A percentile compares a stretch with the other conserved stretches of the same genome.
Evolutionary conservation across 1,140 invertebrate species (phyloP).

Genomic region (Trissolcus basalis): DNA sequence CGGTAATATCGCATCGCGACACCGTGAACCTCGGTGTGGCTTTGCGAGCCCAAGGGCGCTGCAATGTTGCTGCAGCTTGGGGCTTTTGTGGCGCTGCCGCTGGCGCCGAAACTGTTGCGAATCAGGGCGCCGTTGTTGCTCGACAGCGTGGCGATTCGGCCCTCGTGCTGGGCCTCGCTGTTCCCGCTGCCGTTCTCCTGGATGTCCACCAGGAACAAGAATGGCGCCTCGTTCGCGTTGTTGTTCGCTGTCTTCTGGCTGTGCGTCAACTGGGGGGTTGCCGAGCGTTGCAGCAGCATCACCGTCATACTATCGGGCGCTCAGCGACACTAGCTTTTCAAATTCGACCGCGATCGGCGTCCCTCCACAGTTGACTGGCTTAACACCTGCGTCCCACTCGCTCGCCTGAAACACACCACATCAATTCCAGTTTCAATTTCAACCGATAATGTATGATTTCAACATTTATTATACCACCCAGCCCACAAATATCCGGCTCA

Average conservation of each 20-base stretch:
- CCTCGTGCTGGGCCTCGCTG: constrained; percentile 54
- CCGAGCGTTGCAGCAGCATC: constrained; percentile 77
- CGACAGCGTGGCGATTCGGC: constrained; percentile 9
- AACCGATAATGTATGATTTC: no score
- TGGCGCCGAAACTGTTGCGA: constrained; percentile 60
- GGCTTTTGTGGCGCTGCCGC: constrained; percentile 61
- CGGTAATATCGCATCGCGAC: constrained; percentile 86
- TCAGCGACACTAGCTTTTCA: background rate
- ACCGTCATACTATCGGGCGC: constrained; percentile 74
- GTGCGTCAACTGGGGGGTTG: constrained; percentile 74
- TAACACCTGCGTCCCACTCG: no score
- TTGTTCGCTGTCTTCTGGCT: constrained; percentile 72
- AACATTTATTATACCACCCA: no score
- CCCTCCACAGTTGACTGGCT: no score
- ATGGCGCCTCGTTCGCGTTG: constrained; percentile 68
- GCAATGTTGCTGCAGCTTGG: constrained; percentile 55
- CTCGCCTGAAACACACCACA: no score
- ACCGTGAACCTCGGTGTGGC: constrained; percentile 67
- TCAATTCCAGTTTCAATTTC: no score
- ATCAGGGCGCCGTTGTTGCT: constrained; percentile 56
- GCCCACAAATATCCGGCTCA: no score
- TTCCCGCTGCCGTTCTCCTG: constrained; percentile 63
- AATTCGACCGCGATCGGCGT: no score
- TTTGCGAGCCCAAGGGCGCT: constrained; percentile 59
- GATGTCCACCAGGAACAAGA: constrained; percentile 69